These are phyloP conservation scores for Ostrea denselamellosa DNA, from an alignment of 1,140 invertebrate genomes.

Conservation along the genomic window DNA sequence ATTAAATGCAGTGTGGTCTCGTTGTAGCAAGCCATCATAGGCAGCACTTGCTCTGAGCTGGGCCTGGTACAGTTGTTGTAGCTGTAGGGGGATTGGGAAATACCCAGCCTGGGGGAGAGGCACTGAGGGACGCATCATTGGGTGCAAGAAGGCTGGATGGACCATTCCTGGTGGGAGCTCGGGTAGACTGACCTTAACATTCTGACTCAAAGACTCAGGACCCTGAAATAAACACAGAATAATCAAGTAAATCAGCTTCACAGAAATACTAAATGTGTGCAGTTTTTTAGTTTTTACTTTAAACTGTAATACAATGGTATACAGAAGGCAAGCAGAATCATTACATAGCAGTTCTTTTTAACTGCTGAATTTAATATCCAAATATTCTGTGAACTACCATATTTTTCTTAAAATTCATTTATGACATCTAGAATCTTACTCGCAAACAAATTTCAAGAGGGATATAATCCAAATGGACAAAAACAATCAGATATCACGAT, in stretches of 20 bases:
- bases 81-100: slow-evolving; percentile 53
- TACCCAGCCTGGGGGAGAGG: slow-evolving; percentile 25
- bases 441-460: too few relatives aligned
- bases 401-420: too few relatives aligned
- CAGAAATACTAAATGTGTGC: neutral
- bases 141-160: slow-evolving; percentile 63
- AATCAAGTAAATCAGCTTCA: neutral
- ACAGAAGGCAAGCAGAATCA: too few relatives aligned
- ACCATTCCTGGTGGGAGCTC: slow-evolving; percentile 44
- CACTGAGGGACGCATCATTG: slow-evolving; percentile 50
- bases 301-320: neutral
- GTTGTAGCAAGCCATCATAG: slow-evolving; percentile 58
- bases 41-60: slow-evolving; percentile 59
- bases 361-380: neutral
- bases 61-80: slow-evolving; percentile 62
- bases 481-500: too few relatives aligned
- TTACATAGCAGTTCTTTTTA: neutral
- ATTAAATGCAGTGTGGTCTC: slow-evolving; percentile 46
- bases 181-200: neutral
- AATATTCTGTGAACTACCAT: neutral
- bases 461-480: too few relatives aligned
- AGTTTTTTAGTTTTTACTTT: too few relatives aligned
- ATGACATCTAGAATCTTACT: too few relatives aligned
- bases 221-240: neutral
- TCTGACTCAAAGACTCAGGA: neutral